Evolutionary conservation across 2,113 vertebrate genomes (phyloP), one percentile per base, ranked within the genome.

Genomic region (Lucifuga dentata): DNA sequence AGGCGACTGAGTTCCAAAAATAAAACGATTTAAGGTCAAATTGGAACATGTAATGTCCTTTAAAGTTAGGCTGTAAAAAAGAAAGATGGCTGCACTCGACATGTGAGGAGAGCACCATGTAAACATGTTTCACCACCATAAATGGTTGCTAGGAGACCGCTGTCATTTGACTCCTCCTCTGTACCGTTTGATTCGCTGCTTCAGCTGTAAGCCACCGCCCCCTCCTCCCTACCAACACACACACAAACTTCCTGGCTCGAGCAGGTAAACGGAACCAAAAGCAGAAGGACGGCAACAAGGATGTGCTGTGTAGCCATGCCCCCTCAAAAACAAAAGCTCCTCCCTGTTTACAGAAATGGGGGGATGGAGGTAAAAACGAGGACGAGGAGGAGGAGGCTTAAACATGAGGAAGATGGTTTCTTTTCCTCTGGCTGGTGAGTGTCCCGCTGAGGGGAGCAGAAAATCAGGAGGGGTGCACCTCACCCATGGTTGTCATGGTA

Each of bases 71-170:
- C 39, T 48, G 40, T 2, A 46, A 84, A 81, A 83, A 23, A n/a
- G n/a, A n/a, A 66, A 81, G 35, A 77, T 17, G 66, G 77, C 51
- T 53, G 71, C 63, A 43, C 66, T 71, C 61, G 20, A 68, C 86
- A 88, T 88, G 89, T 89, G 61, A 76, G 57, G 63, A 77, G 52
- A 86, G 65, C 71, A 32, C 63, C 71, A 63, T 46, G 70, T 63
- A 77, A 85, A 86, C 64, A 67, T 73, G 57, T 51, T 69, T 65
- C 64, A 39, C 48, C 3, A 53, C 68, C 59, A 9, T 49, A 41
- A 5, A n/a, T 5, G 3, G 20, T 21, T 2, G 59, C 8, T 16
- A 35, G 11, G 13, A 33, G 36, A 43, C 43, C 16, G 1, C 5
- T 12, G 40, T 16, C 1, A 38, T 19, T 29, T 16, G 20, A 13